Base-by-base conservation (phyloP, 2,113 vertebrate species). In the Plestiodon gilberti region DNA sequence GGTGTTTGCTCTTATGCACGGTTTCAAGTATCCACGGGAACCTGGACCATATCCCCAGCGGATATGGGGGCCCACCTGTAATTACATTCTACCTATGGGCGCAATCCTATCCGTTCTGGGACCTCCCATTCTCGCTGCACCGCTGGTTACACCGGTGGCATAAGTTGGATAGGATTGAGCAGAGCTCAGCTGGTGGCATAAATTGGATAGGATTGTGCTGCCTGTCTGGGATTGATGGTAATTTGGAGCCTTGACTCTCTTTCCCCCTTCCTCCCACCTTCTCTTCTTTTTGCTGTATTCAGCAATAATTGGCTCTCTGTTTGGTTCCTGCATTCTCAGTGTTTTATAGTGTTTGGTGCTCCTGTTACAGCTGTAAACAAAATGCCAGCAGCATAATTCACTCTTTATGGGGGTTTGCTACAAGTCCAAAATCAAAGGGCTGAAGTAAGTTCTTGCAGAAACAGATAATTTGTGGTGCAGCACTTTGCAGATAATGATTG, bases 401-500 rank as follows among this genome's bases (percentile, higher is more conserved):
- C 57, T 33, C 33, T 88, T 81, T 67, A 78, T 88, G 81, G 80
- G 78, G 48, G 81, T 78, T 83, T 82, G 70, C 81, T 91, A 86
- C 64, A 90, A 89, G 82, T 48, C 40, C 71, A 71, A 80, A 92
- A 62, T 81, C 1, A 91, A 88, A 89, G 81, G 33, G 2, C 14
- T 35, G 25, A 89, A 82, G 69, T 20, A 40, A 77, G 86, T 13
- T 89, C 83, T 86, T 88, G 35, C 91, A 92, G 61, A 9, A 82
- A 3, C 83, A 75, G 64, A 88, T 89, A 75, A 89, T 90, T 84
- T 84, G 13, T 87, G 55, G 88, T 83, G 8, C 71, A 69, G 69
- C 82, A 89, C 65, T 91, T 87, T 85, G 82, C 30, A 89, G 82
- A 85, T 93, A 92, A 77, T 81, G 78, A 86, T 55, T 69, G 43